A percentile compares a stretch with the other conserved stretches of the same genome.
Evolutionary conservation across 2,888 invertebrate species (phyloP).

Genomic region (Diaphora mendica): DNA sequence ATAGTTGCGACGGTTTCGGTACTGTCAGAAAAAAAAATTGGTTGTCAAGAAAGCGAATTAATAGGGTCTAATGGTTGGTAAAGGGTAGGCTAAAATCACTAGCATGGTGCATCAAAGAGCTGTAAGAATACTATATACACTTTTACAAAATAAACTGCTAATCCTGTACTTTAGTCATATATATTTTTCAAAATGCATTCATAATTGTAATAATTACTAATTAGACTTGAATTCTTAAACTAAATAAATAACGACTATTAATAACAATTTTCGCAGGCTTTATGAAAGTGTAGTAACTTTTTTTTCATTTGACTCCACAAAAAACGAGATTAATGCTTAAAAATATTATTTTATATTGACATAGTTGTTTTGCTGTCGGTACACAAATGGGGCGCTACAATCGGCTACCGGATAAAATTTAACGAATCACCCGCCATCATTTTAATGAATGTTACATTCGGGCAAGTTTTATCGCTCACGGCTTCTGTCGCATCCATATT

Average conservation of each 20-base stretch:
- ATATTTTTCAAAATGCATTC: too few relatives aligned
- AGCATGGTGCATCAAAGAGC: background rate
- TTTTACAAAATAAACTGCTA: too few relatives aligned
- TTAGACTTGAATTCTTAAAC: too few relatives aligned
- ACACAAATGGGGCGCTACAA: slow-evolving; percentile 38
- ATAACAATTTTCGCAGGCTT: too few relatives aligned
- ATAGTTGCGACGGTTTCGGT: slow-evolving; percentile 27
- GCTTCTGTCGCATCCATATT: slow-evolving; percentile 44
- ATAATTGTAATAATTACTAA: too few relatives aligned
- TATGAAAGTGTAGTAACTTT: too few relatives aligned
- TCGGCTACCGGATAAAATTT: slow-evolving; percentile 64
- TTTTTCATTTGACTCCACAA: too few relatives aligned
- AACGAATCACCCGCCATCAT: slow-evolving; percentile 65
- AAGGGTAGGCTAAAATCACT: background rate
- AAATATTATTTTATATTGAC: slow-evolving; percentile 12
- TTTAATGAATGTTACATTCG: slow-evolving; percentile 61
- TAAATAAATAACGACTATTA: too few relatives aligned
- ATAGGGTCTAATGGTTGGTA: background rate
- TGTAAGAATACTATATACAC: background rate
- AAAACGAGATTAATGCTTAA: background rate
- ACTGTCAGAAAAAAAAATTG: slow-evolving; percentile 34
- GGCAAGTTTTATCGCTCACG: slow-evolving; percentile 53
- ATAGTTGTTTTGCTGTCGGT: slow-evolving; percentile 36
- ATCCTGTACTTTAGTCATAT: too few relatives aligned
- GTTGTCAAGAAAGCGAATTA: background rate